These are phyloP conservation scores for Hemithea aestivaria DNA, from an alignment of 2,888 invertebrate genomes.

Conservation along the genomic window DNA sequence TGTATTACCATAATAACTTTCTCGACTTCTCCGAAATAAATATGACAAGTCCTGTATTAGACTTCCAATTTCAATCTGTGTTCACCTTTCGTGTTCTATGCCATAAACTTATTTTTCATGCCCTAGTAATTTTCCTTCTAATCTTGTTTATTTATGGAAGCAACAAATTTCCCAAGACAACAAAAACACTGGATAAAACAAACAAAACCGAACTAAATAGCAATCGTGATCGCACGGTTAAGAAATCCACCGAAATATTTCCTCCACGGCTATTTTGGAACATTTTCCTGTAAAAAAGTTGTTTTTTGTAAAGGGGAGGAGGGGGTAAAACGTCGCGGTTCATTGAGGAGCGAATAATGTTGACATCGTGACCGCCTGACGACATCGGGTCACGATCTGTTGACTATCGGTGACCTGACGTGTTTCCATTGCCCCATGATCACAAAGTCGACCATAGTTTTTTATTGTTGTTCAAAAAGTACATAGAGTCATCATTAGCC, in stretches of 20 bases:
- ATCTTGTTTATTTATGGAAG: constrained; percentile 2
- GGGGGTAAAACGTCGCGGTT: constrained; percentile 32
- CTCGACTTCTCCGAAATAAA: too few relatives aligned
- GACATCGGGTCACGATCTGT: constrained; percentile 61
- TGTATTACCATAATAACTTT: too few relatives aligned
- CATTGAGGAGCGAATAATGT: constrained; percentile 49
- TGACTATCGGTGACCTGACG: constrained; percentile 38
- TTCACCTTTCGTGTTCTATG: too few relatives aligned
- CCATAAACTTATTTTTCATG: too few relatives aligned
- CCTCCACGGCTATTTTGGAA: constrained; percentile 33
- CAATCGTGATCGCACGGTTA: constrained; percentile 65
- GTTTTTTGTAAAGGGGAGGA: constrained; percentile 20
- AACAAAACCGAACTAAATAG: constrained; percentile 18
- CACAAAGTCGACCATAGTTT: too few relatives aligned
- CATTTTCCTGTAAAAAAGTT: constrained; percentile 20
- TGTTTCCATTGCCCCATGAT: constrained; percentile 35
- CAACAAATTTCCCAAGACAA: constrained; percentile 1
- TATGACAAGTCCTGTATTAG: too few relatives aligned
- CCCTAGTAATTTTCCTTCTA: too few relatives aligned
- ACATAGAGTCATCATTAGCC: too few relatives aligned
- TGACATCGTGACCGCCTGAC: constrained; percentile 51
- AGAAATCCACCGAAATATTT: constrained; percentile 31
- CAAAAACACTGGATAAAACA: constrained; percentile 17
- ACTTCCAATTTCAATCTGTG: too few relatives aligned
- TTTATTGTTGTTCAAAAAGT: too few relatives aligned